Base-by-base conservation (phyloP, 2,113 vertebrate genomes). In the Cyprinodon brontotheroides region DNA sequence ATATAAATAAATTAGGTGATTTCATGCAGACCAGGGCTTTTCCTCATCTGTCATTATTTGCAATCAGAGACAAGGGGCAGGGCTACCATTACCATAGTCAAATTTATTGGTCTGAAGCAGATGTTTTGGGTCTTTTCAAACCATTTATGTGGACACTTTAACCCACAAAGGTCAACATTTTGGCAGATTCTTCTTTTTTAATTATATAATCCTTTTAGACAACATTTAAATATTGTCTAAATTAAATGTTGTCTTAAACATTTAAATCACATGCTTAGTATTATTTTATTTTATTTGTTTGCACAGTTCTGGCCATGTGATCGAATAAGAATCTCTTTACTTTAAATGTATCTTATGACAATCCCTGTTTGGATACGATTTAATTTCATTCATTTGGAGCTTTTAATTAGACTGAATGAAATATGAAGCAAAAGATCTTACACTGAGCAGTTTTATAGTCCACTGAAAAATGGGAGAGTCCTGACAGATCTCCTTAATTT, bases 391-490 rank as follows among this genome's bases (percentile, higher is more conserved):
- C 5, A 45, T 45, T 45, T 11, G 43, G 43, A 45, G 9, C 41
- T 41, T 9, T 41, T 41, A 6, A 41, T 41, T 41, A 41, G 41
- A 9, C 4, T 41, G 9, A 11, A 45, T 29, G 9, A 45, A 2
- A 74, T 50, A 68, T 78, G 20, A 77, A 63, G 50, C 10, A 1
- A 53, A 74, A 53, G 13, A 29, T 65, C 43, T 10, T 29, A 29
- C 29, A 29, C 29, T 29, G 29, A 29, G 29, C 29, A 29, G 29
- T 29, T 29, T 29, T 64, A 41, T 17, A 53, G 59, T 85, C 69
- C 36, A 29, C 72, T 81, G 74, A 41, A 72, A 70, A 53, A 29
- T 41, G 13, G 13, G 68, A 17, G 75, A 80, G 65, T 53, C 38
- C 36, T 61, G 70, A 61, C 72, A 74, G 36, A 72, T 47, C 12